A percentile compares a stretch with the other conserved stretches of the same genome.
These are phyloP conservation scores for Gymnobelideus leadbeateri DNA, from an alignment of 2,113 vertebrate genomes.

Conservation along the genomic window DNA sequence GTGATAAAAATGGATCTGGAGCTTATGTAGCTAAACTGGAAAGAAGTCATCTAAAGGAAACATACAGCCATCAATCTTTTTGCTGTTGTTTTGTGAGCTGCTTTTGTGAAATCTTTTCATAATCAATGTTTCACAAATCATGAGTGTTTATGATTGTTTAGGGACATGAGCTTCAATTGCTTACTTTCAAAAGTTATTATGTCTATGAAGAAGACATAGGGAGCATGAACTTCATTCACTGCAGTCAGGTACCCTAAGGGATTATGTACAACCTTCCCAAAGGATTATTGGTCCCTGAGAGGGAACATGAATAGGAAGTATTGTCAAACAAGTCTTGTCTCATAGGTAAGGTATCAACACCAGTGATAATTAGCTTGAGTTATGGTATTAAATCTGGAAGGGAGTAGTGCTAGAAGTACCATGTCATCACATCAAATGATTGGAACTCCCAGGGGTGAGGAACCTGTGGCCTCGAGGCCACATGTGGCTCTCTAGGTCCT, in stretches of 20 bases:
- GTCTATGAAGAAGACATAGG: neutral
- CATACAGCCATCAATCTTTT: neutral
- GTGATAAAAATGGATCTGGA: neutral
- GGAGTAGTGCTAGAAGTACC: neutral
- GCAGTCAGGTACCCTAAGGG: neutral
- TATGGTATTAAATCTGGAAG: neutral
- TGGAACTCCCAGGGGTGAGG: neutral
- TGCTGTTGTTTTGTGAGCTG: neutral
- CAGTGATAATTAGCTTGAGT: neutral
- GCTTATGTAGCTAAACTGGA: neutral
- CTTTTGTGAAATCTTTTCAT: neutral
- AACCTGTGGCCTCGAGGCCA: too few relatives aligned
- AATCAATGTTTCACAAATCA: neutral
- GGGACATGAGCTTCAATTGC: neutral
- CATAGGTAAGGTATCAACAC: neutral
- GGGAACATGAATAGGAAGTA: neutral
- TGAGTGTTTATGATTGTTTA: neutral
- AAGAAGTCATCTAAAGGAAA: neutral
- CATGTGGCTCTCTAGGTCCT: too few relatives aligned
- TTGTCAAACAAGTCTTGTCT: neutral
- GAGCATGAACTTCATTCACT: neutral
- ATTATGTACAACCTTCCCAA: neutral
- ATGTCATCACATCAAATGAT: neutral
- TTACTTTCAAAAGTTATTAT: neutral
- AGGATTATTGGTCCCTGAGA: neutral